Evolutionary conservation across 2,113 vertebrate genomes (phyloP).

Genomic region (Gymnogyps californianus): DNA sequence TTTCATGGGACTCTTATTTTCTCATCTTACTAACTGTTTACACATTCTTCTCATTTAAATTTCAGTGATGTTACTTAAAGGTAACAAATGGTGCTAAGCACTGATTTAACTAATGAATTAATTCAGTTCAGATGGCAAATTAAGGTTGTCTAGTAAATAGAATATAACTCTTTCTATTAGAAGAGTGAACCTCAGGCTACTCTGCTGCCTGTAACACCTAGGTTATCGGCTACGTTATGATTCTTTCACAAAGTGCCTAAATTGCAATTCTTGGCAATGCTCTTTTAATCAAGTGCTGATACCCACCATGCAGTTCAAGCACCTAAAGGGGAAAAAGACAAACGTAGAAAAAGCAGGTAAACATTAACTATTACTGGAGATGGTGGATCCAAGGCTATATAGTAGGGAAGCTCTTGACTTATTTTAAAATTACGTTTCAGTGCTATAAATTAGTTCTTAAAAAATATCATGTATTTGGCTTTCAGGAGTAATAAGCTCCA

Average conservation of each 20-base stretch:
- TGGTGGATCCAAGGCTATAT: not conserved
- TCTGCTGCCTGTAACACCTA: not conserved
- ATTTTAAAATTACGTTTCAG: not conserved
- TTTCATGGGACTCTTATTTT: not conserved
- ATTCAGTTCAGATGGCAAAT: constrained; percentile 58
- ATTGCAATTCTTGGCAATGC: not conserved
- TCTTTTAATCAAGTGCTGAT: not conserved
- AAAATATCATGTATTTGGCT: not conserved
- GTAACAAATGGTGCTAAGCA: constrained; percentile 39
- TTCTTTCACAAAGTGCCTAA: not conserved
- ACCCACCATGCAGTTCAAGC: not conserved
- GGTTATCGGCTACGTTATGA: not conserved
- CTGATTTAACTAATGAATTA: constrained; percentile 69
- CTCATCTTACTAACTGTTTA: constrained; percentile 10
- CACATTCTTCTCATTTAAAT: constrained; percentile 50
- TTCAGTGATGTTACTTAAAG: constrained; percentile 48
- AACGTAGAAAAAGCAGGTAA: not conserved
- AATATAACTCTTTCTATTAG: constrained; percentile 32
- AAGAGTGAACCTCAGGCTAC: constrained; percentile 3
- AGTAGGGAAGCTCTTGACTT: not conserved
- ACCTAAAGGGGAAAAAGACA: not conserved
- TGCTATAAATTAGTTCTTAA: not conserved
- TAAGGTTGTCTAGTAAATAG: constrained; percentile 56
- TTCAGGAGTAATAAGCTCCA: not conserved
- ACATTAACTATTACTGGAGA: not conserved